Percentiles rank a stretch among this genome's conserved stretches.
Conservation (phyloP, 2,797 vertebrate species). For the Melanitta fusca region DNA sequence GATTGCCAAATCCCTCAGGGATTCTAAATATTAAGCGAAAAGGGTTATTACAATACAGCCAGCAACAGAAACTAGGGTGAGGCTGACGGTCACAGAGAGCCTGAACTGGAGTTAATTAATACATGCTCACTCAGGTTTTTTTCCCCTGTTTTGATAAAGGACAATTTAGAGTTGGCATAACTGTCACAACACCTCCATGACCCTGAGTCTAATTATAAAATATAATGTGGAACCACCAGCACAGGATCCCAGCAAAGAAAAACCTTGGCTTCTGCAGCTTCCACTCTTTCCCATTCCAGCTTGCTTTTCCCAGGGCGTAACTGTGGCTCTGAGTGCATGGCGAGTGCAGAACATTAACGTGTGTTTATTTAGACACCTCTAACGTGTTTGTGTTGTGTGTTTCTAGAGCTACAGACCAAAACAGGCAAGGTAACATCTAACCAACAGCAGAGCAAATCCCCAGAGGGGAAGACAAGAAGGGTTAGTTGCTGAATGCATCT, state of each 20-base stretch:
- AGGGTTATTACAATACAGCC: constrained; percentile 18
- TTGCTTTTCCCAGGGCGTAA: background rate
- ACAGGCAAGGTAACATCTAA: constrained; percentile 59
- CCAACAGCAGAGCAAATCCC: constrained; percentile 45
- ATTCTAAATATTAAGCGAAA: background rate
- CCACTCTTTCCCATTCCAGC: background rate
- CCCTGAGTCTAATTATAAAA: constrained; percentile 44
- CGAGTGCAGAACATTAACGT: background rate
- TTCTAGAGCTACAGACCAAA: constrained; percentile 70
- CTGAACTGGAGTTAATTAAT: constrained; percentile 56
- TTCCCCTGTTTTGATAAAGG: constrained; percentile 45
- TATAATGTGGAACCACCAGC: background rate
- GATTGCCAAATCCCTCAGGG: background rate
- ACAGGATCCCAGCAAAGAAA: background rate
- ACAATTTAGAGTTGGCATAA: constrained; percentile 44
- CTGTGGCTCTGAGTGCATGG: background rate
- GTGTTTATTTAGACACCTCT: constrained; percentile 51
- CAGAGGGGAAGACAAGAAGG: constrained; percentile 34
- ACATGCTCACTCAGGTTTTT: background rate
- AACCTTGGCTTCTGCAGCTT: background rate
- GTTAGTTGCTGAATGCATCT: constrained; percentile 62
- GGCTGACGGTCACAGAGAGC: background rate
- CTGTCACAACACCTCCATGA: constrained; percentile 16
- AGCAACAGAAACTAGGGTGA: background rate
- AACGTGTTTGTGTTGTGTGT: constrained; percentile 53